phyloP scores from a whole-genome alignment of 2,888 invertebrate species.

The Limnephilus rhombicus region DNA sequence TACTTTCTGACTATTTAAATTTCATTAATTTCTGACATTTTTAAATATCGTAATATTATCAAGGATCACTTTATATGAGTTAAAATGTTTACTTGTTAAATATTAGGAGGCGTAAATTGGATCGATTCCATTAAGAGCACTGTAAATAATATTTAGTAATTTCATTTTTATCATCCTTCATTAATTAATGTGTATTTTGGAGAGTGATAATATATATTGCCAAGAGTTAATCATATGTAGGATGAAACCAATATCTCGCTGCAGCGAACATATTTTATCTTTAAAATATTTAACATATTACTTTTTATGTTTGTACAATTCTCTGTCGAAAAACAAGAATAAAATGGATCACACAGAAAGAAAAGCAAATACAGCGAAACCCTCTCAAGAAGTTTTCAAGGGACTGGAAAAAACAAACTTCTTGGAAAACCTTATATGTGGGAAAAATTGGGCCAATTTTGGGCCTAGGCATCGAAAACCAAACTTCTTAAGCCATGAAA shows the following conservation, averaged over 20 bases:
- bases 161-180: slow-evolving; percentile 23
- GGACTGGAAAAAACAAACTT: no score
- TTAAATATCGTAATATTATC: background rate
- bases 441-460: no score
- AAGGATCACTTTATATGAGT: slow-evolving; percentile 30
- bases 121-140: slow-evolving; percentile 30
- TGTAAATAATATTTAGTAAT: slow-evolving; percentile 47
- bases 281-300: background rate
- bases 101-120: slow-evolving; percentile 44
- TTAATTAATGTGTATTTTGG: slow-evolving; percentile 24
- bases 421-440: no score
- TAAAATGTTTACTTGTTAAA: slow-evolving; percentile 41
- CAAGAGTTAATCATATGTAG: background rate
- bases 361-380: background rate
- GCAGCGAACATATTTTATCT: background rate
- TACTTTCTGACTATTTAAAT: background rate
- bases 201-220: slow-evolving; percentile 22
- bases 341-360: background rate
- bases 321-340: background rate
- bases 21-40: background rate
- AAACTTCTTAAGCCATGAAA: no score
- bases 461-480: no score
- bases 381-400: no score
- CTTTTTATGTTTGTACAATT: background rate
- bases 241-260: background rate